Percentiles rank a stretch among this genome's conserved stretches.
phyloP scores from a whole-genome alignment of 2,797 vertebrate genomes.

The Esox lucius region DNA sequence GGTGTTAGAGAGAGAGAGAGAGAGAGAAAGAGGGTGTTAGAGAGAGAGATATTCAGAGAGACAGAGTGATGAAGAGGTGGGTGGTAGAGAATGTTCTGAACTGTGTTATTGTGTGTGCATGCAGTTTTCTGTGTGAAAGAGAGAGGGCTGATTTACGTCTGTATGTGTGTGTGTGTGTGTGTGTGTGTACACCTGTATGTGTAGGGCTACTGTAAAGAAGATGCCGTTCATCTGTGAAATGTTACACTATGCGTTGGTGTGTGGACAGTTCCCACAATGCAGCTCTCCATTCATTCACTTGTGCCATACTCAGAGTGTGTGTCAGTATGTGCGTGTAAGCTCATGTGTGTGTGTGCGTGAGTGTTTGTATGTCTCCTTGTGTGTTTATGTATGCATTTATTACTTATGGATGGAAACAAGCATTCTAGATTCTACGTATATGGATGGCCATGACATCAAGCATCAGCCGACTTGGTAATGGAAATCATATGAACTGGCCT shows the following conservation, averaged over 20 bases:
- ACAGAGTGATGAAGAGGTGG: neutral
- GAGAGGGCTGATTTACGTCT: neutral
- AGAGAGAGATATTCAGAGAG: neutral
- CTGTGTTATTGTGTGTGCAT: too few relatives aligned
- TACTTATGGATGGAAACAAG: neutral
- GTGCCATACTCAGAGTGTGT: neutral
- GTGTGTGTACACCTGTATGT: neutral
- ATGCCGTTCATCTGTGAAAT: conserved; percentile 52
- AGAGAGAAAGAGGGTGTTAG: neutral
- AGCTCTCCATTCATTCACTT: neutral
- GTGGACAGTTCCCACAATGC: conserved; percentile 63
- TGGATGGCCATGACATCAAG: neutral
- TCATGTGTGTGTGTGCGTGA: neutral
- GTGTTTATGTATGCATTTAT: neutral
- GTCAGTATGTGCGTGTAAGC: neutral
- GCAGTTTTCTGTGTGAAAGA: too few relatives aligned
- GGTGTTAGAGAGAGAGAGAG: neutral
- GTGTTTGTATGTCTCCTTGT: neutral
- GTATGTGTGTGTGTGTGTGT: neutral
- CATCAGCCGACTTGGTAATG: neutral
- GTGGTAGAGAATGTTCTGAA: too few relatives aligned
- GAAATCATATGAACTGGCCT: too few relatives aligned
- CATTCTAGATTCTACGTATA: neutral
- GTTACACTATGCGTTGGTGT: conserved; percentile 45
- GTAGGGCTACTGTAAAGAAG: neutral